These are phyloP conservation scores for Griposia aprilina DNA, from an alignment of 2,888 invertebrate species.

Conservation along the genomic window DNA sequence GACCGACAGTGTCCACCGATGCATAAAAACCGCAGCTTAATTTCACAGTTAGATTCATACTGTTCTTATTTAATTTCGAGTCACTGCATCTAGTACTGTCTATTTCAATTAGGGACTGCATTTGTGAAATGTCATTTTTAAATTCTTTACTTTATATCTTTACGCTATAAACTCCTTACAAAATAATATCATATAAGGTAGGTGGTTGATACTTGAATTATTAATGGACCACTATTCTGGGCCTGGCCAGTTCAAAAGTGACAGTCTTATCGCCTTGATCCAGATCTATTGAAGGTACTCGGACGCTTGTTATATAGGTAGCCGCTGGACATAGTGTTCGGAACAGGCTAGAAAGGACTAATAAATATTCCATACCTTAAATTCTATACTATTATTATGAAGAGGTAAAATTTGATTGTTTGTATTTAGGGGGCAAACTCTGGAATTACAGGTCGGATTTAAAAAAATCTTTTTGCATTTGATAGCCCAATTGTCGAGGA, in stretches of 20 bases:
- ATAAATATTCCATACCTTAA: too few species aligned
- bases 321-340: constrained; percentile 37
- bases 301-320: constrained; percentile 55
- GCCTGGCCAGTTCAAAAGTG: constrained; percentile 69
- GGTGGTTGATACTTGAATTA: constrained; percentile 57
- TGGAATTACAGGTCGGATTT: too few species aligned
- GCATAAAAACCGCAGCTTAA: neutral
- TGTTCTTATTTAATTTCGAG: neutral
- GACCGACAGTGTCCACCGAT: neutral
- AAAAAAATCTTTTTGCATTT: too few species aligned
- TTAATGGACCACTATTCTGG: constrained; percentile 49
- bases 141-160: neutral
- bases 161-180: constrained; percentile 23
- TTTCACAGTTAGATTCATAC: too few species aligned
- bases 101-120: neutral
- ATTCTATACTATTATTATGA: neutral
- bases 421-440: too few species aligned
- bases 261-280: constrained; percentile 75
- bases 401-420: too few species aligned
- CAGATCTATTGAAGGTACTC: constrained; percentile 53
- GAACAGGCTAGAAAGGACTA: constrained; percentile 42
- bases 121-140: neutral
- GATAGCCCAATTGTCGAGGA: too few species aligned
- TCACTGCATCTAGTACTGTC: neutral
- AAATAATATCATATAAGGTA: constrained; percentile 46